Evolutionary conservation across 2,797 vertebrate genomes (phyloP).

Genomic region (Rhinichthys osculus): DNA sequence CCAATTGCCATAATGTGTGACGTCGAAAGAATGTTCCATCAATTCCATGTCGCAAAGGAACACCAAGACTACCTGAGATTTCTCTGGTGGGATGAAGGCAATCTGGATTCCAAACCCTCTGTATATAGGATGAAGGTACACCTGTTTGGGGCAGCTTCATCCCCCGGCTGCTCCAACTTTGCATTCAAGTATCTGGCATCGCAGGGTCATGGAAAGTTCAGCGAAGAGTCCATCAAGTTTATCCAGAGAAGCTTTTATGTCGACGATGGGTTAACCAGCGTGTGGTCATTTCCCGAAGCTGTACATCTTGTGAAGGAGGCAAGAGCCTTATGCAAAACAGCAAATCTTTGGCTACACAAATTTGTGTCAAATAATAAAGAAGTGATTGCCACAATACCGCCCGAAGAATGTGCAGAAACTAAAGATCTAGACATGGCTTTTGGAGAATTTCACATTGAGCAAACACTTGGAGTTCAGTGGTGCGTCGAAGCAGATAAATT

Average conservation of each 20-base stretch:
- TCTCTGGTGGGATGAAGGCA: slow-evolving; percentile 50
- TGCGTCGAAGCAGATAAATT: no score
- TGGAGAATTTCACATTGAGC: no score
- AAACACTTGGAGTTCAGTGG: no score
- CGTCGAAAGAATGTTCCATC: slow-evolving; percentile 38
- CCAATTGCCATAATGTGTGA: slow-evolving; percentile 48
- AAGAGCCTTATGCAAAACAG: slow-evolving; percentile 45
- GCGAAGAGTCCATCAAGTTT: slow-evolving; percentile 39
- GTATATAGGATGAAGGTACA: slow-evolving; percentile 53
- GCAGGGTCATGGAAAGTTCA: slow-evolving; percentile 48
- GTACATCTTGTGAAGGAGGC: slow-evolving; percentile 43
- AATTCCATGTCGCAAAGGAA: slow-evolving; percentile 50
- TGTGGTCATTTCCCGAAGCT: slow-evolving; percentile 22
- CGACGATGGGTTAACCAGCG: slow-evolving; percentile 33
- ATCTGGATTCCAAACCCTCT: slow-evolving; percentile 41
- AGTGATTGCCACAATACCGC: no score
- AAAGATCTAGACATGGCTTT: no score
- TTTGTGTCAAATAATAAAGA: no score
- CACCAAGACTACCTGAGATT: slow-evolving; percentile 52
- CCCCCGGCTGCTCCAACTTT: slow-evolving; percentile 56
- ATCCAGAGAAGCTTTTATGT: slow-evolving; percentile 45
- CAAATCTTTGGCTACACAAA: not conserved
- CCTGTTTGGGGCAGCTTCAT: slow-evolving; percentile 52
- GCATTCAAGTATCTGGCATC: slow-evolving; percentile 51
- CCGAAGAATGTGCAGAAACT: no score